Evolutionary conservation across 2,113 vertebrate genomes (phyloP).

Genomic region (Rhynchopsitta pachyrhyncha): DNA sequence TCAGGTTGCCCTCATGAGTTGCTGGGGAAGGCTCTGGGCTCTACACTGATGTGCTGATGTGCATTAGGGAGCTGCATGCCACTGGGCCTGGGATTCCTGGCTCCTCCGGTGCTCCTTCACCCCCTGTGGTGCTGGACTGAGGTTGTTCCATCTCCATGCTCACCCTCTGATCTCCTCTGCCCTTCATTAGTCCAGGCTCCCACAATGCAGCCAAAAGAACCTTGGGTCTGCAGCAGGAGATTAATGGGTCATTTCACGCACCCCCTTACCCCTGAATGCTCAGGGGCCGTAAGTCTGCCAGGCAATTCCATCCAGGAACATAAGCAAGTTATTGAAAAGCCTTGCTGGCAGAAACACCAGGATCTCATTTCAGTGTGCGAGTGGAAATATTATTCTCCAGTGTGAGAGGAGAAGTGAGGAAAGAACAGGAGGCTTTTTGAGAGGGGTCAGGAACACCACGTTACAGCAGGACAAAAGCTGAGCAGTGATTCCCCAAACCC

Average conservation of each 20-base stretch:
- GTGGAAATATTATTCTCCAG: slow-evolving; percentile 44
- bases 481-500: not conserved
- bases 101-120: not conserved
- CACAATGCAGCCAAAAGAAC: accelerated
- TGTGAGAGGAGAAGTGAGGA: slow-evolving; percentile 31
- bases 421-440: slow-evolving; percentile 56
- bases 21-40: not conserved
- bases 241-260: not conserved
- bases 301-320: slow-evolving; percentile 35
- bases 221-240: not conserved
- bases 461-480: slow-evolving; percentile 14
- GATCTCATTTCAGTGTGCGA: not conserved
- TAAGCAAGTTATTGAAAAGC: slow-evolving; percentile 29
- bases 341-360: slow-evolving; percentile 36
- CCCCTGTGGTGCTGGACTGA: accelerated
- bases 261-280: accelerated
- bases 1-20: accelerated
- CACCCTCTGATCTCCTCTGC: not conserved
- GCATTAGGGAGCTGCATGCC: accelerated
- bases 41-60: not conserved
- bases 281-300: not conserved
- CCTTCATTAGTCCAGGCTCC: accelerated
- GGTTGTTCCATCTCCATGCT: accelerated
- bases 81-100: not conserved
- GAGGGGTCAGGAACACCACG: not conserved